Percentiles rank a stretch among this genome's conserved stretches.
These are phyloP conservation scores for Laticauda laticaudata DNA, from an alignment of 2,113 vertebrate genomes.

Conservation along the genomic window DNA sequence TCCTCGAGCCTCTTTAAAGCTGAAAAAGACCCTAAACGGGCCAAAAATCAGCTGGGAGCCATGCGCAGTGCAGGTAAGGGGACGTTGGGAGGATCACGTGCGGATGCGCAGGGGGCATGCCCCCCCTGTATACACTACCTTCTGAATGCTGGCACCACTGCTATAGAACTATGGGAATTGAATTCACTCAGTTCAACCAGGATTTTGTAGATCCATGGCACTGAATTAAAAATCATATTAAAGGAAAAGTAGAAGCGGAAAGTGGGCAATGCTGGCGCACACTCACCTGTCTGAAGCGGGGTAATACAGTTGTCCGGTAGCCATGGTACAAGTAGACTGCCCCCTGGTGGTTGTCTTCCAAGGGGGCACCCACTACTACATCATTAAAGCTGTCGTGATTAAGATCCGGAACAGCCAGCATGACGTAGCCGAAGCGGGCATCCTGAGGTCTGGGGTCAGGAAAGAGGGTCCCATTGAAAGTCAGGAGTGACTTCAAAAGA, in stretches of 20 bases:
- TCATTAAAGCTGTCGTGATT: conserved; percentile 87
- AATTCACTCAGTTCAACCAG: no score
- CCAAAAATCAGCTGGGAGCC: no score
- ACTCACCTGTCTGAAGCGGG: conserved; percentile 78
- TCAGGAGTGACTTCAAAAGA: conserved; percentile 71
- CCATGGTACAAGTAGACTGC: conserved; percentile 90
- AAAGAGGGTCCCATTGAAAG: conserved; percentile 76
- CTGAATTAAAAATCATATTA: background rate
- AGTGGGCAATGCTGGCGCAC: accelerated
- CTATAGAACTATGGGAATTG: no score
- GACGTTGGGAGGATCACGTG: no score
- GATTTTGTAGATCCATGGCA: no score
- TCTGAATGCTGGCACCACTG: no score
- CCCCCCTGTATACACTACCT: no score
- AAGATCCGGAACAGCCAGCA: conserved; percentile 82
- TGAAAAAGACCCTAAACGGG: no score
- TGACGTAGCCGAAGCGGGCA: conserved; percentile 85
- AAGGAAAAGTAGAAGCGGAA: background rate
- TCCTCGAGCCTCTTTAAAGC: no score
- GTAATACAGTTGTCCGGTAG: conserved; percentile 70
- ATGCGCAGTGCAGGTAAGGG: no score
- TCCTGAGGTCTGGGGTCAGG: conserved; percentile 79
- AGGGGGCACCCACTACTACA: conserved; percentile 84
- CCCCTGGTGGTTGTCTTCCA: conserved; percentile 89
- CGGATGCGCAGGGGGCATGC: no score